Base-by-base conservation (phyloP, 2,113 vertebrate genomes). In the Solea senegalensis region DNA sequence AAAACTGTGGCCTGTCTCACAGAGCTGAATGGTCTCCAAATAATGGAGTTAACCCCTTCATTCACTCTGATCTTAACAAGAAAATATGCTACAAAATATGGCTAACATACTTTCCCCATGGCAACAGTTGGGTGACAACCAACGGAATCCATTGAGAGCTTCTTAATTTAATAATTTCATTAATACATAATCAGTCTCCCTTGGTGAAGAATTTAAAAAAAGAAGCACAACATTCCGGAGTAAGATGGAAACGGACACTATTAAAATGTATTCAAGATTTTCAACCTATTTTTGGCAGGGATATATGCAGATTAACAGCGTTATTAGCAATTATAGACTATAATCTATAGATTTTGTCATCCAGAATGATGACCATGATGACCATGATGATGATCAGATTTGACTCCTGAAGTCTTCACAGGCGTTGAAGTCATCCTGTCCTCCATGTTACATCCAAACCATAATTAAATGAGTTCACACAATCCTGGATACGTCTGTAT, bases 371-470 rank as follows among this genome's bases (percentile, higher is more conserved):
- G n/a, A n/a, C n/a, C n/a, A n/a, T n/a, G n/a, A n/a, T n/a, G 9
- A 34, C 2, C 2, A 34, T 34, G 4, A 3, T 1, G 46, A 66
- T 77, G 77, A 7, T 84, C 54, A 15, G 3, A 48, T 62, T 74
- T 84, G 26, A 3, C 1, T 16, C 0, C 56, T 45, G 62, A 65
- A 10, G 50, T 62, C 28, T 9, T 74, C 13, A 3, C 4, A 15
- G 65, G 11, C 2, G 16, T 27, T 7, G 81, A 84, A 59, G 39
- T 60, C 34, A 21, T 39, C 10, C 49, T 69, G 9, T 61, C 81
- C 4, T 86, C 50, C n/a, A n/a, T n/a, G n/a, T n/a, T n/a, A n/a
- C n/a, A n/a, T n/a, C 48, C 21, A 21, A 21, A 21, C 21, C 21
- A 21, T 21, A 21, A 21, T 21, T 1, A 21, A 21, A 21, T 21